Conservation (phyloP, 2,113 vertebrate species). For the Apus apus region DNA sequence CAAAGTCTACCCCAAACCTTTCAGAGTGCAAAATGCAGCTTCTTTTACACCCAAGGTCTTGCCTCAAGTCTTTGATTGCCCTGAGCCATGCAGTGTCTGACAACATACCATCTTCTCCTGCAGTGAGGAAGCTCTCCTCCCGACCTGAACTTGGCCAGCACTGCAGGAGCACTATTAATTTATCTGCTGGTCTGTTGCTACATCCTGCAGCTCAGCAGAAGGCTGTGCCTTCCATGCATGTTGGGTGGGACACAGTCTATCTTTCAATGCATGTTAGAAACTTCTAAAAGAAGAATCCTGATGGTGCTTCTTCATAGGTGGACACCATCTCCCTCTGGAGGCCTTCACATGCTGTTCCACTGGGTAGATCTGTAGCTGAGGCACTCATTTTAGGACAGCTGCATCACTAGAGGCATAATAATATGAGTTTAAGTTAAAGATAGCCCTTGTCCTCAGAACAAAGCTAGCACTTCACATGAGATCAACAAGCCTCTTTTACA, state of each 20-base stretch:
- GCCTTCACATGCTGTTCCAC: conserved; percentile 41
- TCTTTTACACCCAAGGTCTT: accelerated
- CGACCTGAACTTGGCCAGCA: neutral
- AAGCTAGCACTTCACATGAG: neutral
- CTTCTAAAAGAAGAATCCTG: neutral
- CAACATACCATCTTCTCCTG: neutral
- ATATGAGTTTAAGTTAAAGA: neutral
- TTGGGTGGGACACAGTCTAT: neutral
- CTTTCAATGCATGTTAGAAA: neutral
- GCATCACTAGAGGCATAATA: neutral
- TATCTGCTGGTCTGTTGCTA: neutral
- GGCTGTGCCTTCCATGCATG: neutral
- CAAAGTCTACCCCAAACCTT: neutral
- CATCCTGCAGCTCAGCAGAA: neutral
- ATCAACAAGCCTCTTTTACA: neutral
- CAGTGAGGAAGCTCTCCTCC: neutral
- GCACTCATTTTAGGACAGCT: neutral
- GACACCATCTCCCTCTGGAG: conserved; percentile 66
- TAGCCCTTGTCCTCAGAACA: neutral
- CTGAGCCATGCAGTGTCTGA: neutral
- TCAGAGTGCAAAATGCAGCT: neutral
- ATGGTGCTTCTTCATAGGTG: neutral
- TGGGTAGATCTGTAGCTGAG: neutral
- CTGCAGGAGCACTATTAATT: neutral
- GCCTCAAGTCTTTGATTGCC: neutral